phyloP scores from a whole-genome alignment of 2,888 invertebrate species.

The Drosophila kambysellisi region DNA sequence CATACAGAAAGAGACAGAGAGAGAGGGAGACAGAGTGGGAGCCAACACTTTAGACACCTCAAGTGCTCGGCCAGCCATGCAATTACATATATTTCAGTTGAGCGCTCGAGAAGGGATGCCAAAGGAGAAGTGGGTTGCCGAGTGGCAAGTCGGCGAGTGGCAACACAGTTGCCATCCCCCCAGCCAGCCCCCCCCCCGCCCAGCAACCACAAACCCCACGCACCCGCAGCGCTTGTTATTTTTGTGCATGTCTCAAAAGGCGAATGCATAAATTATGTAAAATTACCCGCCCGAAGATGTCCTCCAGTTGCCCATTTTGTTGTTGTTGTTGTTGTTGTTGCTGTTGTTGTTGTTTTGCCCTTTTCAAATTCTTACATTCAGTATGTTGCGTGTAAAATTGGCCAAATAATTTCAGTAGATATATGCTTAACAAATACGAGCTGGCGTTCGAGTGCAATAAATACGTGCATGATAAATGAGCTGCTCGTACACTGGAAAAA shows the following conservation, averaged over 20 bases:
- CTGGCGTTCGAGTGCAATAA: slow-evolving; percentile 48
- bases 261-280: slow-evolving; percentile 76
- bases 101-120: slow-evolving; percentile 3
- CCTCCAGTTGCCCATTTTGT: slow-evolving; percentile 17
- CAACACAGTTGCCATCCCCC: slow-evolving; percentile 16
- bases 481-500: neutral
- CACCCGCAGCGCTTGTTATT: slow-evolving; percentile 55
- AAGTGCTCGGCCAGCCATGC: slow-evolving; percentile 70
- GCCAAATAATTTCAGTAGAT: slow-evolving; percentile 51
- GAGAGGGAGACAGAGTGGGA: neutral
- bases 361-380: slow-evolving; percentile 1
- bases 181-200: neutral
- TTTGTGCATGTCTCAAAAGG: slow-evolving; percentile 64
- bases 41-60: slow-evolving; percentile 57
- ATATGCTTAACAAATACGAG: slow-evolving; percentile 13
- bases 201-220: neutral
- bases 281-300: slow-evolving; percentile 58
- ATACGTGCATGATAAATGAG: slow-evolving; percentile 56
- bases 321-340: neutral
- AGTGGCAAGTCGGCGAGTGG: slow-evolving; percentile 14
- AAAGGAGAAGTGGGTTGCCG: slow-evolving; percentile 1
- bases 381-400: slow-evolving; percentile 54
- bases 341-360: neutral
- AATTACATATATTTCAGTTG: slow-evolving; percentile 59
- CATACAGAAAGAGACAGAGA: neutral